Evolutionary conservation across 2,113 vertebrate genomes (phyloP).

Genomic region (Thamnaconus septentrionalis): DNA sequence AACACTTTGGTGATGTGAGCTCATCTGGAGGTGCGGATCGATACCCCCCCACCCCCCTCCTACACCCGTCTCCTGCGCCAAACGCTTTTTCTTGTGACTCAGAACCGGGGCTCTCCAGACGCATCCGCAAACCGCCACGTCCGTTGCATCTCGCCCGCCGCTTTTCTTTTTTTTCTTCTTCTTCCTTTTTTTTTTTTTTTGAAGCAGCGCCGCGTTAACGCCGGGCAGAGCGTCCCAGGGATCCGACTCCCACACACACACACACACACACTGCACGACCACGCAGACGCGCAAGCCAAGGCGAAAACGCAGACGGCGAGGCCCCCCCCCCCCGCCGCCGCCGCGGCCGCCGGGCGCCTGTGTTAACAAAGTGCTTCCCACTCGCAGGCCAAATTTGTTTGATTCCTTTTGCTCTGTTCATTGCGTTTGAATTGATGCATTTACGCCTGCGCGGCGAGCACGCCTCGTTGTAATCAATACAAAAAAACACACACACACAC

Average conservation of each 20-base stretch:
- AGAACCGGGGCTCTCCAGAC: conserved; percentile 59
- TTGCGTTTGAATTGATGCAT: conserved; percentile 46
- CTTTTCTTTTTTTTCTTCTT: conserved; percentile 41
- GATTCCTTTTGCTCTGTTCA: conserved; percentile 59
- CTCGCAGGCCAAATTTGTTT: conserved; percentile 63
- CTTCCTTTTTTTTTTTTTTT: no score
- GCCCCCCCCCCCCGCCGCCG: neutral
- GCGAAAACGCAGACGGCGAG: no score
- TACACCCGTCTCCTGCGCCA: conserved; percentile 28
- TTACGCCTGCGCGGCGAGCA: conserved; percentile 34
- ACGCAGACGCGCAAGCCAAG: no score
- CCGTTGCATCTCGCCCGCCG: conserved; percentile 36
- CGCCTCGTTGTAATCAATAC: conserved; percentile 45
- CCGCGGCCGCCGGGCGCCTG: conserved; percentile 28
- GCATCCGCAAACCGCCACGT: conserved; percentile 48
- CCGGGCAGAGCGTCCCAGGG: conserved; percentile 48
- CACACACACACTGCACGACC: conserved; percentile 19
- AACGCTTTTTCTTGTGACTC: conserved; percentile 61
- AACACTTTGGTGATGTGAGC: conserved; percentile 60
- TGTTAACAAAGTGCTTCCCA: conserved; percentile 63
- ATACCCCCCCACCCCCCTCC: conserved; percentile 37
- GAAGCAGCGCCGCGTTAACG: conserved; percentile 55
- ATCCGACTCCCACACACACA: conserved; percentile 65
- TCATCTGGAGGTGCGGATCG: conserved; percentile 68
- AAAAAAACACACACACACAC: no score